Evolutionary conservation across 30 jellyfish, hydroid and myxozoan genomes (phyloP).

Genomic region (Chrysaora quinquecirrha): DNA sequence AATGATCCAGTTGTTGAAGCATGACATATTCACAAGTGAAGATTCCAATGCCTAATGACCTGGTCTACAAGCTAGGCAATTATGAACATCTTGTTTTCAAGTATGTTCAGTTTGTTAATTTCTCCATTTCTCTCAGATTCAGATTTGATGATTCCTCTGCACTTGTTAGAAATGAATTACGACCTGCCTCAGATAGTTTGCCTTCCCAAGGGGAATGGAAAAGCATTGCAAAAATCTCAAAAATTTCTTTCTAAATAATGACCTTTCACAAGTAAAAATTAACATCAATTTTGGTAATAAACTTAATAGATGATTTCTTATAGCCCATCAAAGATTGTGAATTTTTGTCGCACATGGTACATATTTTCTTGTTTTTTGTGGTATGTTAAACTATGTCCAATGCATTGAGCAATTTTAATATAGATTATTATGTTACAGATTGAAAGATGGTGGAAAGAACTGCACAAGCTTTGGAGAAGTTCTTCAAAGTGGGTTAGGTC

Average conservation of each 20-base stretch:
- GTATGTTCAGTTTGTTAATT: not conserved
- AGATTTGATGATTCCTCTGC: not conserved
- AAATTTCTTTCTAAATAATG: not conserved
- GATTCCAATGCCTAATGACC: not conserved
- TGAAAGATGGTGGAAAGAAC: too few species aligned
- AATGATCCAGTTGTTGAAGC: not conserved
- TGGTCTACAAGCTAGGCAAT: not conserved
- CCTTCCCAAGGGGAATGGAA: not conserved
- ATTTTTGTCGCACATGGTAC: too few species aligned
- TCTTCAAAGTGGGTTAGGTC: too few species aligned
- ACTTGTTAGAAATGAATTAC: not conserved
- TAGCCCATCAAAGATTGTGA: too few species aligned
- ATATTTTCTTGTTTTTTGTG: too few species aligned
- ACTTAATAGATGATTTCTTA: too few species aligned
- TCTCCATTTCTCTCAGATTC: not conserved
- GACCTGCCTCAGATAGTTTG: not conserved
- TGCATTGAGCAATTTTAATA: too few species aligned
- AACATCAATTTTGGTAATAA: too few species aligned
- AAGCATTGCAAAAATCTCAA: not conserved
- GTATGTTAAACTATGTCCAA: too few species aligned
- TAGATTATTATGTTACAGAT: too few species aligned
- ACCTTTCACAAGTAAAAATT: too few species aligned
- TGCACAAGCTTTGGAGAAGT: too few species aligned
- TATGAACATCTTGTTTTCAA: not conserved
- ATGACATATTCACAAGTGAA: not conserved